phyloP scores from a whole-genome alignment of 2,888 invertebrate species.

The Penaeus monodon region DNA sequence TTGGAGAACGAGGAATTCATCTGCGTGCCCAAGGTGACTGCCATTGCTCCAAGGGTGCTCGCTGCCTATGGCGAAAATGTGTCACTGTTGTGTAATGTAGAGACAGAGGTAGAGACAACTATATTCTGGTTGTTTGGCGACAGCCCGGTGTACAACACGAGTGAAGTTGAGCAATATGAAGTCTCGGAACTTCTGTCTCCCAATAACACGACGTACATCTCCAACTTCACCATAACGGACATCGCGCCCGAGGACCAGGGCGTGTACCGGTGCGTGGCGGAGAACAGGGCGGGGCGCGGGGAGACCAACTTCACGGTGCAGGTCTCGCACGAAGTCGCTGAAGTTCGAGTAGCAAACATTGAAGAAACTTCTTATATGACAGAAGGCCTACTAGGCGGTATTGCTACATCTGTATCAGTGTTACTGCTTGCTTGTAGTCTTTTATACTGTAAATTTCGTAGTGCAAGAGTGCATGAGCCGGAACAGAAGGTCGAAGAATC shows the following conservation, averaged over 20 bases:
- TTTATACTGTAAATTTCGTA: too few relatives aligned
- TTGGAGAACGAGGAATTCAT: slow-evolving; percentile 80
- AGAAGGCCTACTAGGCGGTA: too few relatives aligned
- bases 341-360: slow-evolving; percentile 8
- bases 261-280: slow-evolving; percentile 83
- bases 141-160: slow-evolving; percentile 38
- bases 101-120: slow-evolving; percentile 80
- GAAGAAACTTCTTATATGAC: not conserved
- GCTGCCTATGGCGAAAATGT: slow-evolving; percentile 81
- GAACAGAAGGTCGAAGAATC: too few relatives aligned
- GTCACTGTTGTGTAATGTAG: slow-evolving; percentile 80
- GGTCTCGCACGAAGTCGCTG: slow-evolving; percentile 46
- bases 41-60: slow-evolving; percentile 70
- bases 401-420: too few relatives aligned
- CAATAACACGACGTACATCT: slow-evolving; percentile 50
- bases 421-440: too few relatives aligned
- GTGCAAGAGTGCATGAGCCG: too few relatives aligned
- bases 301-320: slow-evolving; percentile 84
- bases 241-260: slow-evolving; percentile 64
- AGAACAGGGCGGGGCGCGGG: slow-evolving; percentile 85
- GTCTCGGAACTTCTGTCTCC: slow-evolving; percentile 47
- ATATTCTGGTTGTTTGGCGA: slow-evolving; percentile 70
- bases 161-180: slow-evolving; percentile 36
- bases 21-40: slow-evolving; percentile 79
- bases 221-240: slow-evolving; percentile 70